These are phyloP conservation scores for Muscicapa adusta DNA, from an alignment of 2,113 vertebrate genomes.

Conservation along the genomic window DNA sequence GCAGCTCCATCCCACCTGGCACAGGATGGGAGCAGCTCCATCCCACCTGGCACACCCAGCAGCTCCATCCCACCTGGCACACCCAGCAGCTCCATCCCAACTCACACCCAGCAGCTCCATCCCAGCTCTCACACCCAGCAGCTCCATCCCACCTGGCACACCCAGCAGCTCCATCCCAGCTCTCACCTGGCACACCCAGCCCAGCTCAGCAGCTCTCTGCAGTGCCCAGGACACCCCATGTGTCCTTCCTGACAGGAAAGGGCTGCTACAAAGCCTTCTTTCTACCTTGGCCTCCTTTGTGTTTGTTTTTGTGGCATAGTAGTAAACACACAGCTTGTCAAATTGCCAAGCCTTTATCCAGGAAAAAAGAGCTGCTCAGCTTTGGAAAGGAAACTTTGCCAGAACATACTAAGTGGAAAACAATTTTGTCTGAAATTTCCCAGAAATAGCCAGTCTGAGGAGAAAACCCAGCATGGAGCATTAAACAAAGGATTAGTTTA, in stretches of 20 bases:
- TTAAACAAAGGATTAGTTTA: neutral
- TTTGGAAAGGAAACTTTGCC: neutral
- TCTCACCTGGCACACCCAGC: too few relatives aligned
- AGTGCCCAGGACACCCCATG: rapidly evolving
- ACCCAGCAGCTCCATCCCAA: too few relatives aligned
- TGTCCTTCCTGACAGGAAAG: neutral
- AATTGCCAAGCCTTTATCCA: neutral
- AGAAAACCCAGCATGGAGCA: neutral
- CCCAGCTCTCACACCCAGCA: too few relatives aligned
- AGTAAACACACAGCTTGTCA: neutral
- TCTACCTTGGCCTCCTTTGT: neutral
- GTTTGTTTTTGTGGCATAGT: neutral
- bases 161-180: too few relatives aligned
- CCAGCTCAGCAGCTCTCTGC: neutral
- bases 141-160: too few relatives aligned
- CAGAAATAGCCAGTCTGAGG: neutral
- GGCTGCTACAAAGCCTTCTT: neutral
- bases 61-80: too few relatives aligned
- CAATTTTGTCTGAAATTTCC: neutral
- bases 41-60: too few relatives aligned
- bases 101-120: too few relatives aligned
- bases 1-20: too few relatives aligned
- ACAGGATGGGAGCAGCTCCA: too few relatives aligned
- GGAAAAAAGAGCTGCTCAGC: neutral
- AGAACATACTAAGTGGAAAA: neutral